phyloP scores from a whole-genome alignment of 2,113 vertebrate species.

The Lasiurus borealis region DNA sequence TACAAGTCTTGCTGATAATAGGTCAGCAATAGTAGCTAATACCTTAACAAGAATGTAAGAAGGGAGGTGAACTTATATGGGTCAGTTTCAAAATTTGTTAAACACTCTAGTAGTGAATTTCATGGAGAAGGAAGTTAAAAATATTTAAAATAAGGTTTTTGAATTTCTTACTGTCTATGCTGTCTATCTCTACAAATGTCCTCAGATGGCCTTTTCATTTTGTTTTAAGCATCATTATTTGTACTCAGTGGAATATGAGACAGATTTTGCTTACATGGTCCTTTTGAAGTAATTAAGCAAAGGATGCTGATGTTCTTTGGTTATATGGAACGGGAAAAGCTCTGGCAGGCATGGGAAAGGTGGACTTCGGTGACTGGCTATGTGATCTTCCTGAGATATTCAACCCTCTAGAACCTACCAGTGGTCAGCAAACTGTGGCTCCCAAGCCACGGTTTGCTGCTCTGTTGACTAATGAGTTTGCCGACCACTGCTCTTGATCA shows the following conservation, averaged over 20 bases:
- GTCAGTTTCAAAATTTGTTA: background rate
- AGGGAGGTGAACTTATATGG: background rate
- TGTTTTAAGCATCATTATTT: background rate
- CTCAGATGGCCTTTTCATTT: background rate
- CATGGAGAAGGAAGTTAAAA: conserved; percentile 33
- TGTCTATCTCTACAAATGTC: background rate
- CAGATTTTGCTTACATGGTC: background rate
- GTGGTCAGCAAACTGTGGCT: no score
- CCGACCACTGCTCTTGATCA: background rate
- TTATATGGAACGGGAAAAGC: background rate
- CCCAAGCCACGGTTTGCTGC: no score
- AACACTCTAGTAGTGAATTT: background rate
- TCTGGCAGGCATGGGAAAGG: background rate
- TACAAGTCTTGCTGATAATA: background rate
- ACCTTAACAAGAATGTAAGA: background rate
- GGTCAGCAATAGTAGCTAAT: background rate
- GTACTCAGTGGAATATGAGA: background rate
- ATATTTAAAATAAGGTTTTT: conserved; percentile 7
- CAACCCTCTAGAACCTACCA: background rate
- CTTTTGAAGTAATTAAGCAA: conserved; percentile 1
- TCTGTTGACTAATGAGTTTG: no score
- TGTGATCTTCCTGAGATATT: background rate
- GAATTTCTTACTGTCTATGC: background rate
- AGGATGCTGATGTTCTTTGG: background rate
- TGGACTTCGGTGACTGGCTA: background rate